Evolutionary conservation across 1,140 invertebrate species (phyloP), one percentile per base, ranked within the genome.

Genomic region (Palaemon carinicauda): DNA sequence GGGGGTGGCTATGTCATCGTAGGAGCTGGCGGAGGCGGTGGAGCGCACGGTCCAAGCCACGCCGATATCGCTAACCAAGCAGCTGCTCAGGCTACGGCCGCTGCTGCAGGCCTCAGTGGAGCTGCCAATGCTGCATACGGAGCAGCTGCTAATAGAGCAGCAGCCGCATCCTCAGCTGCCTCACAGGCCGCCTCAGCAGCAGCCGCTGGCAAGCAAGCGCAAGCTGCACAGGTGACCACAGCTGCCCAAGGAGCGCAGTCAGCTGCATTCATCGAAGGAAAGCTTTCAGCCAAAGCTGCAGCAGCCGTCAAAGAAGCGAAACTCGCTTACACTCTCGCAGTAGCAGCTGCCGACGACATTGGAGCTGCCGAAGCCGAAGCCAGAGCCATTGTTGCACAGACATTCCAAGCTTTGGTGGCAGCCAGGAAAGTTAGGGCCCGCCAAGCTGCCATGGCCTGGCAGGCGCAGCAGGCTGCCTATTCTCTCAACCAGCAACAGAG

Each of bases 301-400:
- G 29, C 24, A 27, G 78, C 78, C 52, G 78, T 60, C 27, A 10
- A 80, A 24, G 78, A 80, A 53, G 78, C 78, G 1, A 41, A 80
- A 54, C 27, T 31, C 78, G 60, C 78, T 5, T 80, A 80, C 54
- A 80, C 54, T 53, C 78, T 60, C 29, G 78, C 78, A 21, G 80
- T 82, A 7, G 56, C 52, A 21, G 33, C 74, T 19, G 51, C 17
- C 60, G 33, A 51, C 53, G 82, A 87, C 51, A 24, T 89, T 84
- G 53, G 88, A 74, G 65, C 90, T 78, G 85, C 89, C 77, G 17
- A 80, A 71, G 52, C 82, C 74, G 7, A 87, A 88, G 52, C 88
- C 12, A 69, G 79, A 19, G 84, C 73, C 84, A 75, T 82, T 51
- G 80, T 82, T 17, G 80, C 33, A 19, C 56, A 82, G 80, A 82